Evolutionary conservation across 1,140 invertebrate genomes (phyloP).

Genomic region (Listronotus oregonensis): DNA sequence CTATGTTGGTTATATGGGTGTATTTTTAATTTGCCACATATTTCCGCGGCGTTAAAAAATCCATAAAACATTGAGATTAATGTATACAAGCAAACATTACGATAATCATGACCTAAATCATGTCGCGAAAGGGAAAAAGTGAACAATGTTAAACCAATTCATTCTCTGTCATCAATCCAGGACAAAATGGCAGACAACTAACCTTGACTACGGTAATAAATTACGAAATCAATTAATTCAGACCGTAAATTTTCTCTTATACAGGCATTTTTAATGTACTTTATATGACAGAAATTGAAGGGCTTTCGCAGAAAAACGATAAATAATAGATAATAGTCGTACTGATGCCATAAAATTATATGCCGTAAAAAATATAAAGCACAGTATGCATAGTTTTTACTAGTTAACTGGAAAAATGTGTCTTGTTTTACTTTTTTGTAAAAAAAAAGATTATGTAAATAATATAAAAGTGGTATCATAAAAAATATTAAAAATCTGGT

Average conservation of each 20-base stretch:
- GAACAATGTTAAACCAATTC: slow-evolving; percentile 35
- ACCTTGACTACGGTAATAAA: slow-evolving; percentile 33
- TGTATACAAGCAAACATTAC: slow-evolving; percentile 22
- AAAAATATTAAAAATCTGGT: too few species aligned
- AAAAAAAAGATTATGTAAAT: too few species aligned
- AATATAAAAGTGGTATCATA: too few species aligned
- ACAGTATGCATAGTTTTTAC: too few species aligned
- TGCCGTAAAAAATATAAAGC: too few species aligned
- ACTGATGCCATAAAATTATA: too few species aligned
- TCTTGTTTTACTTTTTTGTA: too few species aligned
- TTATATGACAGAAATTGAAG: slow-evolving; percentile 1
- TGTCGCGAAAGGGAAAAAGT: slow-evolving; percentile 28
- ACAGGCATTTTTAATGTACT: slow-evolving; percentile 20
- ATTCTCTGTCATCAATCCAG: slow-evolving; percentile 34
- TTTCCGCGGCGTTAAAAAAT: slow-evolving; percentile 13
- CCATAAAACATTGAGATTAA: slow-evolving; percentile 30
- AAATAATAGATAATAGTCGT: too few species aligned
- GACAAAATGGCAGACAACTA: slow-evolving; percentile 26
- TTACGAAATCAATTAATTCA: slow-evolving; percentile 33
- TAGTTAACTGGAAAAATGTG: too few species aligned
- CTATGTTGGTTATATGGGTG: neutral
- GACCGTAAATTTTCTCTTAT: slow-evolving; percentile 30
- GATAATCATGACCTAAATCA: slow-evolving; percentile 36
- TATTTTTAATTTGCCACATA: slow-evolving; percentile 15
- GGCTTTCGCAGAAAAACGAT: too few species aligned